Percentiles rank a stretch among this genome's conserved stretches.
These are phyloP conservation scores for Andrena flavipes DNA, from an alignment of 2,888 invertebrate species.

Conservation along the genomic window DNA sequence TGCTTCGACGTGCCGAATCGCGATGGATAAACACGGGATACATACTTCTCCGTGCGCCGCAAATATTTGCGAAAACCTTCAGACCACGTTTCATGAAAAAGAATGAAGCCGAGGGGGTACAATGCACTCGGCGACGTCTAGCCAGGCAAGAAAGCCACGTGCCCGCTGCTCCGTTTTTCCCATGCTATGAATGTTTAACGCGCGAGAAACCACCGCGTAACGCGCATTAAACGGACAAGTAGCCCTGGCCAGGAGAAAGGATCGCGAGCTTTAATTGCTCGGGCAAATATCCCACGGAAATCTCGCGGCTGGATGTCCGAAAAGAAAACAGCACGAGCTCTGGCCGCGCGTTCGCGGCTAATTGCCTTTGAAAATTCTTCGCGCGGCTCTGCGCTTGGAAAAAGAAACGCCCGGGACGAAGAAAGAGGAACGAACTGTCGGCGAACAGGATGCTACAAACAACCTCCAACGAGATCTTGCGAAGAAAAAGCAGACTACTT, in stretches of 20 bases:
- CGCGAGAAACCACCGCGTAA: neutral
- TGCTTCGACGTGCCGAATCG: too few relatives aligned
- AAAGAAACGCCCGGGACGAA: too few relatives aligned
- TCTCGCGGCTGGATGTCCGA: neutral
- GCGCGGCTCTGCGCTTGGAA: neutral
- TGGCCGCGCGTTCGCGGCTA: neutral
- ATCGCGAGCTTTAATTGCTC: slow-evolving; percentile 10
- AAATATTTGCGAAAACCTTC: too few relatives aligned
- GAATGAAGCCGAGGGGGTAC: neutral
- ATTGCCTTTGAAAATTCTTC: slow-evolving; percentile 12
- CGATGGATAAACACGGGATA: too few relatives aligned
- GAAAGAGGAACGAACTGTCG: too few relatives aligned
- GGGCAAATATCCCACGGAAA: slow-evolving; percentile 10
- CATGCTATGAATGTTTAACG: neutral
- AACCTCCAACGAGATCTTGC: too few relatives aligned
- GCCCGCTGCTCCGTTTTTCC: neutral
- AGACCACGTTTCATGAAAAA: neutral
- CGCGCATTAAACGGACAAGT: neutral
- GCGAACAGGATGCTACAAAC: too few relatives aligned
- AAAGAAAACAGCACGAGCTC: neutral
- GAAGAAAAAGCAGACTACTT: too few relatives aligned
- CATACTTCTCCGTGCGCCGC: too few relatives aligned
- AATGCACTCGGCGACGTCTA: neutral
- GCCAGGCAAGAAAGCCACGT: neutral
- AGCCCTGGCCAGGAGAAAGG: neutral